Evolutionary conservation across 2,113 vertebrate species (phyloP).

Genomic region (Tylochromis polylepis): DNA sequence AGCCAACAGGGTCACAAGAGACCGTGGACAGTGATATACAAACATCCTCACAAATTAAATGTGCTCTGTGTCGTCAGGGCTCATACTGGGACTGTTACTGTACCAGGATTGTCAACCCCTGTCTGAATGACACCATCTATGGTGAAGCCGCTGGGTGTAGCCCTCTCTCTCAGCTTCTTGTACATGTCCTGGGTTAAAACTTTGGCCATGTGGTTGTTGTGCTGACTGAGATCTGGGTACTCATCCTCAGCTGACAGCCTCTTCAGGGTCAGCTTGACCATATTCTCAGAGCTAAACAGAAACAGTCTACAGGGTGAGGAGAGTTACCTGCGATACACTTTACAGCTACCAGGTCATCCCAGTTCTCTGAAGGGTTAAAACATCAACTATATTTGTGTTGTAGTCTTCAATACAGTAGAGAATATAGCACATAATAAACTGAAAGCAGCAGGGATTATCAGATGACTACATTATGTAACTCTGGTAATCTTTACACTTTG

Average conservation of each 20-base stretch:
- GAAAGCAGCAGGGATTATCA: conserved; percentile 9
- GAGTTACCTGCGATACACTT: neutral
- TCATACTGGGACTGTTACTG: conserved; percentile 39
- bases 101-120: conserved; percentile 85
- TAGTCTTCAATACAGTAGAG: neutral
- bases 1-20: neutral
- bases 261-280: conserved; percentile 71
- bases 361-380: neutral
- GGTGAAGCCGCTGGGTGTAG: conserved; percentile 76
- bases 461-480: conserved; percentile 15
- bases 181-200: conserved; percentile 75
- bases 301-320: conserved; percentile 5
- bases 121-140: conserved; percentile 81
- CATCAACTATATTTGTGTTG: neutral
- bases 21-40: neutral
- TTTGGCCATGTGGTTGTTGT: conserved; percentile 80
- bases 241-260: conserved; percentile 71
- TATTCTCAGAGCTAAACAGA: conserved; percentile 65
- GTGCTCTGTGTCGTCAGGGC: neutral
- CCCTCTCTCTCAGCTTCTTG: conserved; percentile 63
- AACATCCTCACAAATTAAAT: neutral
- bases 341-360: neutral
- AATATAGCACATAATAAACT: neutral
- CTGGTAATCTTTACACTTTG: neutral
- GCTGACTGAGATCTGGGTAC: conserved; percentile 73